Conservation (phyloP, 2,797 vertebrate genomes). For the Chaunax sp. region DNA sequence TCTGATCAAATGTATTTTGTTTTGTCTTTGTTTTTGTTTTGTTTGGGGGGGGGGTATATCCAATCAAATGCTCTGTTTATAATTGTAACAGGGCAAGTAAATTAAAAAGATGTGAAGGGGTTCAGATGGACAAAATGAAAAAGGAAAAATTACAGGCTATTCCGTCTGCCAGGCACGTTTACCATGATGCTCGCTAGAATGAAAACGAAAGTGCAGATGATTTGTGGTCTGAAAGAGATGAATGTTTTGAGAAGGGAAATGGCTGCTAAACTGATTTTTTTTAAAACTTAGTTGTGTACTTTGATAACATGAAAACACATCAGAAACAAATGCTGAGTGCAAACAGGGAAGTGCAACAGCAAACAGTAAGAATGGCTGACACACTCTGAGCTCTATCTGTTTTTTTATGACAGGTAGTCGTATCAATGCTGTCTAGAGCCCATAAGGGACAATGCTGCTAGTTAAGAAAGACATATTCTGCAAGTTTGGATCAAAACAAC, state of each 20-base stretch:
- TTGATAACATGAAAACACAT: conserved; percentile 7
- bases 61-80: conserved; percentile 51
- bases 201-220: conserved; percentile 52
- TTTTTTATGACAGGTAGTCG: too few relatives aligned
- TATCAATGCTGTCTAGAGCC: too few relatives aligned
- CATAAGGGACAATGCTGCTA: too few relatives aligned
- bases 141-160: conserved; percentile 26
- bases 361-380: too few relatives aligned
- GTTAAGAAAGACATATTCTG: too few relatives aligned
- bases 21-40: too few relatives aligned
- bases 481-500: too few relatives aligned
- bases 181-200: conserved; percentile 25
- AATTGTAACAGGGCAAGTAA: conserved; percentile 45
- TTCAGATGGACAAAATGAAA: conserved; percentile 32
- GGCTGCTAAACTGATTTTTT: conserved; percentile 35
- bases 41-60: conserved; percentile 50
- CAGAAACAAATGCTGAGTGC: not conserved
- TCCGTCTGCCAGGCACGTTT: too few relatives aligned
- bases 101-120: conserved; percentile 45
- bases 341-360: not conserved
- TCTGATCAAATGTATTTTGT: too few relatives aligned
- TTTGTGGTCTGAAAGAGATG: conserved; percentile 44
- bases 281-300: conserved; percentile 5
- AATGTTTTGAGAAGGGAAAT: conserved; percentile 46
- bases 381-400: too few relatives aligned